Evolutionary conservation across 2,797 vertebrate genomes (phyloP).

Genomic region (Graptemys geographica): DNA sequence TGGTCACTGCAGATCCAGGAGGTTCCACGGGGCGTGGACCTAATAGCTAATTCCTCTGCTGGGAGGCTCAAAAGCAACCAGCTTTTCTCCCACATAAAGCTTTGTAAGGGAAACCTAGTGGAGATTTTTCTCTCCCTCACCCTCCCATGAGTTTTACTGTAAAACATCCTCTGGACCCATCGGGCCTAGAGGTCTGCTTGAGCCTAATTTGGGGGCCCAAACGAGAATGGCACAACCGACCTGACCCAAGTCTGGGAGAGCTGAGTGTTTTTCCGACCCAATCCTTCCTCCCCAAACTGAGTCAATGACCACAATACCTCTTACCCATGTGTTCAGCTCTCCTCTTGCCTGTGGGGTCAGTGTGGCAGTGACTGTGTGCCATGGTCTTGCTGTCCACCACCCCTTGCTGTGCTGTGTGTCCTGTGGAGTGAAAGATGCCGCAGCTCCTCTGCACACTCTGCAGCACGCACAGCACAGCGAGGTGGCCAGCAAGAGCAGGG

Average conservation of each 20-base stretch:
- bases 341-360: no score
- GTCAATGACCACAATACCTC: background rate
- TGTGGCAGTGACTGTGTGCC: no score
- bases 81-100: background rate
- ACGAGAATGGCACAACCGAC: background rate
- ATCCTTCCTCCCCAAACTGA: background rate
- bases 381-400: no score
- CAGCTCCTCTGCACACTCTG: no score
- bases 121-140: background rate
- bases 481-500: no score
- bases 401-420: no score
- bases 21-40: background rate
- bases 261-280: background rate
- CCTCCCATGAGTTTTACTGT: background rate
- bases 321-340: background rate
- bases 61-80: background rate
- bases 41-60: background rate
- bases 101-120: background rate
- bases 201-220: background rate
- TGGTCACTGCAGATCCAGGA: background rate
- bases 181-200: background rate
- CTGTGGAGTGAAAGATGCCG: no score
- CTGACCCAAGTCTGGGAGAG: background rate
- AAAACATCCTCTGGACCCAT: background rate
- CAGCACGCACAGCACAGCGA: no score